Evolutionary conservation across 2,888 invertebrate genomes (phyloP).

Genomic region (Papilio gigon): DNA sequence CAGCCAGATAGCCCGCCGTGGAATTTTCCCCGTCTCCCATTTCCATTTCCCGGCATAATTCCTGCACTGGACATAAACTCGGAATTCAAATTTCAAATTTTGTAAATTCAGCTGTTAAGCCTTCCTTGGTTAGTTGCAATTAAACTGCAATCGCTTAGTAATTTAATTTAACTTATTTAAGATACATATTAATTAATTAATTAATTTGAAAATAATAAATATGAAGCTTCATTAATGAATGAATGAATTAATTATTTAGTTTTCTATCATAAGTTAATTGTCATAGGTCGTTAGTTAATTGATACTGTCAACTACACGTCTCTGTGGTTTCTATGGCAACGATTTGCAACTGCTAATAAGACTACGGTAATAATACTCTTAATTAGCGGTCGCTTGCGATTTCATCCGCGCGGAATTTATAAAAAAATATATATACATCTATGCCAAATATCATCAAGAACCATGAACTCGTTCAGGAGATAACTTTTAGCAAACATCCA

Average conservation of each 20-base stretch:
- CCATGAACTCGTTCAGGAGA: too few relatives aligned
- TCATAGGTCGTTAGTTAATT: slow-evolving; percentile 17
- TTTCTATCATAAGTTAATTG: too few relatives aligned
- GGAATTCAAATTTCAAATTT: slow-evolving; percentile 36
- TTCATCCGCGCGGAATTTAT: too few relatives aligned
- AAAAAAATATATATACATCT: too few relatives aligned
- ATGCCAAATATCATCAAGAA: too few relatives aligned
- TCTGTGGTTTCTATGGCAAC: neutral
- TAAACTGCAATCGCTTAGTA: neutral
- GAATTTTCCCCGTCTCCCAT: slow-evolving; percentile 56
- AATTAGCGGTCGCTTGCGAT: too few relatives aligned
- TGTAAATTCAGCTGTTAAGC: slow-evolving; percentile 12
- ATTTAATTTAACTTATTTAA: neutral
- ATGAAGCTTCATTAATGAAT: too few relatives aligned
- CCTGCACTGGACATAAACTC: slow-evolving; percentile 29
- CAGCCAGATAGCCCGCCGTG: slow-evolving; percentile 60
- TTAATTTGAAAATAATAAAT: too few relatives aligned
- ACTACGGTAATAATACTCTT: too few relatives aligned
- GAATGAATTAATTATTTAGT: too few relatives aligned
- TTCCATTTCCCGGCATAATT: slow-evolving; percentile 41
- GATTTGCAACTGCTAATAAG: neutral
- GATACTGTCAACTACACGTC: slow-evolving; percentile 5
- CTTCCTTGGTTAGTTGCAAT: neutral
- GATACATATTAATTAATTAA: too few relatives aligned
- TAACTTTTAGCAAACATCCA: too few relatives aligned